Evolutionary conservation across 2,797 vertebrate genomes (phyloP).

Genomic region (Antrozous pallidus): DNA sequence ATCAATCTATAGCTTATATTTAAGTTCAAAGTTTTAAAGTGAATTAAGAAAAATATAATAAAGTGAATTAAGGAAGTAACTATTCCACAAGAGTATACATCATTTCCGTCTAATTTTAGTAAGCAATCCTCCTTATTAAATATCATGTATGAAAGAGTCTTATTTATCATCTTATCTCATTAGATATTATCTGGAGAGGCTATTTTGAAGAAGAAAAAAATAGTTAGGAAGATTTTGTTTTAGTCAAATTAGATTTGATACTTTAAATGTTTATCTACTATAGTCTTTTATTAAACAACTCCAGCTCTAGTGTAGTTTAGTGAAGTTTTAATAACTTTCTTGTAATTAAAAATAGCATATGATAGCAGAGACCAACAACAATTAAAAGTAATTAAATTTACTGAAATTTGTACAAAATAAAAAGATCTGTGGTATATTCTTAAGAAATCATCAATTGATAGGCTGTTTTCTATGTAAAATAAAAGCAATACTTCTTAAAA

Average conservation of each 20-base stretch:
- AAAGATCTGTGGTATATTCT: conserved; percentile 90
- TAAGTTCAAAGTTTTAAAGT: conserved; percentile 17
- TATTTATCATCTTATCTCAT: conserved; percentile 80
- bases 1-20: not conserved
- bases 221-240: conserved; percentile 77
- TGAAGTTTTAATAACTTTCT: conserved; percentile 86
- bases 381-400: conserved; percentile 93
- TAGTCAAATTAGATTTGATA: conserved; percentile 78
- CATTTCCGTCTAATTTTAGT: conserved; percentile 58
- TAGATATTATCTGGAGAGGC: conserved; percentile 78
- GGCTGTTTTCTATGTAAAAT: conserved; percentile 91
- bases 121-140: conserved; percentile 74
- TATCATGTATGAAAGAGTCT: conserved; percentile 73
- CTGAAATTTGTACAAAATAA: conserved; percentile 92
- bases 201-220: conserved; percentile 79
- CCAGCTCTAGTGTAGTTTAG: conserved; percentile 73
- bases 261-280: conserved; percentile 78
- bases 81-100: conserved; percentile 20
- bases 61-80: conserved; percentile 41
- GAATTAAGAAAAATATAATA: conserved; percentile 26
- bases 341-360: conserved; percentile 85
- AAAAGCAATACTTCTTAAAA: conserved; percentile 93
- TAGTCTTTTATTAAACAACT: conserved; percentile 79
- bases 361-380: conserved; percentile 82
- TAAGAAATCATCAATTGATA: conserved; percentile 91